A percentile compares a stretch with the other conserved stretches of the same genome.
These are phyloP conservation scores for Drosophila merina DNA, from an alignment of 2,888 invertebrate genomes.

Conservation along the genomic window DNA sequence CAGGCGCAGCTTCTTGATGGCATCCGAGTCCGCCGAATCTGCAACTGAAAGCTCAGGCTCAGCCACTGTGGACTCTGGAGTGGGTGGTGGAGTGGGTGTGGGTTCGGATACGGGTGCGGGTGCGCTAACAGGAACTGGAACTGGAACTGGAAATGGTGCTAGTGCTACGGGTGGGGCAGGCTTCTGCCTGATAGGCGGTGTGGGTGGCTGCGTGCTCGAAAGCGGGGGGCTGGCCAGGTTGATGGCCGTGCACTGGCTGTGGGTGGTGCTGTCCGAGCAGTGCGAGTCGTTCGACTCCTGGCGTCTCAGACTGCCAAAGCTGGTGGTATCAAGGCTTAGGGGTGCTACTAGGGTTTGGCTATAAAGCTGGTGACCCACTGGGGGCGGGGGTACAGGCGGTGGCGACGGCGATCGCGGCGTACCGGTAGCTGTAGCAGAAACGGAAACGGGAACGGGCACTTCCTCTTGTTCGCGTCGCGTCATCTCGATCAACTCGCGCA, in stretches of 20 bases:
- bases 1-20: conserved; percentile 86
- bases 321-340: background rate
- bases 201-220: conserved; percentile 59
- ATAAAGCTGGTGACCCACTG: conserved; percentile 38
- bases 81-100: conserved; percentile 15
- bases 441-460: conserved; percentile 4
- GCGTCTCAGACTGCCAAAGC: conserved; percentile 76
- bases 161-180: conserved; percentile 44
- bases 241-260: conserved; percentile 88
- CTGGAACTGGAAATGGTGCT: conserved; percentile 20
- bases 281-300: conserved; percentile 87
- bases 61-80: conserved; percentile 3
- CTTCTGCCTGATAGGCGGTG: conserved; percentile 36
- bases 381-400: conserved; percentile 67
- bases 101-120: conserved; percentile 1
- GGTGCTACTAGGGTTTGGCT: conserved; percentile 3
- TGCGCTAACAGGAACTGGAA: background rate
- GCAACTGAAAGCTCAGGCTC: conserved; percentile 60
- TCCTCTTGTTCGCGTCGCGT: conserved; percentile 63
- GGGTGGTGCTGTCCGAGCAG: conserved; percentile 87
- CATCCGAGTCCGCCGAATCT: conserved; percentile 36
- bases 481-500: conserved; percentile 81
- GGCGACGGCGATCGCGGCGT: conserved; percentile 53
- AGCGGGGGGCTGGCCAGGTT: conserved; percentile 74
- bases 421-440: conserved; percentile 2